phyloP scores from a whole-genome alignment of 2,888 invertebrate genomes.

The Cheilosia urbana region DNA sequence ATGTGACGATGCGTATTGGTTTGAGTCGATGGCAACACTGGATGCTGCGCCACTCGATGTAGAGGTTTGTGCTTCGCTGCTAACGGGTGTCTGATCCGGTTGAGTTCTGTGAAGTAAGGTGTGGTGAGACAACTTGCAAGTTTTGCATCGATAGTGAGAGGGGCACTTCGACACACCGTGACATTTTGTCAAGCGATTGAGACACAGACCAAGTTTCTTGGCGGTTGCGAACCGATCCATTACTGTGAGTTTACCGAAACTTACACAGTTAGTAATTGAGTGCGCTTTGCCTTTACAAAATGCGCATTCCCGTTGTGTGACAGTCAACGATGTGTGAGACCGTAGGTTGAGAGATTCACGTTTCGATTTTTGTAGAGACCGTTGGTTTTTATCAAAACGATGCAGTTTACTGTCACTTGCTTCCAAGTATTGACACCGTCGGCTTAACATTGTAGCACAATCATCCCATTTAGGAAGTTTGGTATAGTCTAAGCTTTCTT shows the following conservation, averaged over 20 bases:
- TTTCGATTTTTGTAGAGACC: neutral
- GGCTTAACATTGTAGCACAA: neutral
- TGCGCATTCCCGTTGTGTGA: neutral
- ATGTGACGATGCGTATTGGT: neutral
- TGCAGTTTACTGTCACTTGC: neutral
- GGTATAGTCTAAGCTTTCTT: neutral
- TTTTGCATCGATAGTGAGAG: too few relatives aligned
- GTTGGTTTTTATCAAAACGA: neutral
- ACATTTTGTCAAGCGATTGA: neutral
- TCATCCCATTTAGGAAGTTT: neutral
- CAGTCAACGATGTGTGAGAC: neutral
- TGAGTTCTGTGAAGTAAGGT: too few relatives aligned
- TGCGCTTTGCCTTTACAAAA: neutral
- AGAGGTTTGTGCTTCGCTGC: too few relatives aligned
- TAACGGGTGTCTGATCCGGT: too few relatives aligned
- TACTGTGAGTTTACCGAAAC: neutral
- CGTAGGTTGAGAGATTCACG: neutral
- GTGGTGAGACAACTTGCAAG: too few relatives aligned
- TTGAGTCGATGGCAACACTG: neutral
- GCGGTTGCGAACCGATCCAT: neutral
- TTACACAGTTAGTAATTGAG: neutral
- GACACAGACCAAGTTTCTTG: neutral
- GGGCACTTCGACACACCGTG: neutral
- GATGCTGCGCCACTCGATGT: too few relatives aligned
- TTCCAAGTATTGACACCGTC: neutral